Conservation (phyloP, 2,113 vertebrate species). For the Chroicocephalus ridibundus region DNA sequence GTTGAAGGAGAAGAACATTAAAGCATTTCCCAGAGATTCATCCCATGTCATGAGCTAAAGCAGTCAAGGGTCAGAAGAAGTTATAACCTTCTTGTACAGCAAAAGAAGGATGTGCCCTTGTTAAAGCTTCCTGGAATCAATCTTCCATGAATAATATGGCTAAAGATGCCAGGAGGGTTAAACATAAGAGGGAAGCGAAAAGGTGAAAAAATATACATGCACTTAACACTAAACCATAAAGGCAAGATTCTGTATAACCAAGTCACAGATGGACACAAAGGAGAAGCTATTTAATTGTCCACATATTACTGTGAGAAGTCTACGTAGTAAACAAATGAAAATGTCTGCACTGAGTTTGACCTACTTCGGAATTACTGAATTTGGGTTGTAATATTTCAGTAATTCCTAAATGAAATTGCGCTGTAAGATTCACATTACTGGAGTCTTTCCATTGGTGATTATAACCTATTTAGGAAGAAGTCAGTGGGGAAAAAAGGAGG, state of each 20-base stretch:
- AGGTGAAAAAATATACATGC: neutral
- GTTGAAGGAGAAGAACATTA: neutral
- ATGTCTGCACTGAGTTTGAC: neutral
- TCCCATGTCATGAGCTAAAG: neutral
- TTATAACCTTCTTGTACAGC: neutral
- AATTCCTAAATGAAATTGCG: neutral
- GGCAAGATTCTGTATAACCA: neutral
- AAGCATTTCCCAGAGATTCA: conserved; percentile 21
- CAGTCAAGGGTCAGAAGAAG: conserved; percentile 16
- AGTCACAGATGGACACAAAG: neutral
- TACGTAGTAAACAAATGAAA: neutral
- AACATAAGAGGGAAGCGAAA: neutral
- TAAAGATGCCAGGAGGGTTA: neutral
- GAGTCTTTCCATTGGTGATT: neutral
- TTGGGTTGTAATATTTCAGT: neutral
- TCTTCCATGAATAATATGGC: neutral
- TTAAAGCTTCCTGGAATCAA: conserved; percentile 38
- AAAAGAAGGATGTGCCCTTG: neutral
- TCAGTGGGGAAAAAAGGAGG: neutral
- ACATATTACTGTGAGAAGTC: neutral
- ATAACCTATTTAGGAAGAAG: neutral
- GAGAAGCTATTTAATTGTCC: neutral
- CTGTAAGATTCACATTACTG: neutral
- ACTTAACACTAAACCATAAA: neutral
- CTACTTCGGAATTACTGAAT: neutral